Percentiles rank a stretch among this genome's conserved stretches.
These are phyloP conservation scores for Vicugna pacos DNA, from an alignment of 2,113 vertebrate species.

Conservation along the genomic window DNA sequence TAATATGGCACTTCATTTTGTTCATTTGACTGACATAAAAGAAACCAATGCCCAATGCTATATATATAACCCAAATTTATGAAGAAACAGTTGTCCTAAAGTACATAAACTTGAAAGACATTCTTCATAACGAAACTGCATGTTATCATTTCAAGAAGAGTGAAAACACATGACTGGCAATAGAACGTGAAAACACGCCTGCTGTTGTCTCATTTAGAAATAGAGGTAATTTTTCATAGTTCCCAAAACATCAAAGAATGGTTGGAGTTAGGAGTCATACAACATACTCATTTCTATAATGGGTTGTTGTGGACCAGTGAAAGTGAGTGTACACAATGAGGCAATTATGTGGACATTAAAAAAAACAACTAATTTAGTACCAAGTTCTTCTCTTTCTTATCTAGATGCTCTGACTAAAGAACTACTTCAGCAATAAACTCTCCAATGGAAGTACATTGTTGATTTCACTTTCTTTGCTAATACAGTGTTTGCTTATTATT, in stretches of 20 bases:
- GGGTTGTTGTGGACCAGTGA: not conserved
- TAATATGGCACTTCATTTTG: not conserved
- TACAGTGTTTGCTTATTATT: not conserved
- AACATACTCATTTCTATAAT: not conserved
- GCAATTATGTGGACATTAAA: not conserved
- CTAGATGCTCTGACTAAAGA: constrained; percentile 14
- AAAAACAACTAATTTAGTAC: constrained; percentile 15
- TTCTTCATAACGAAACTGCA: not conserved
- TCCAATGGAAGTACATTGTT: not conserved
- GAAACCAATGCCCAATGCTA: not conserved
- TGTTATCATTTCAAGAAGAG: constrained; percentile 37
- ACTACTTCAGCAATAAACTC: not conserved
- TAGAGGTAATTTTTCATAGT: not conserved
- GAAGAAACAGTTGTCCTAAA: constrained; percentile 28
- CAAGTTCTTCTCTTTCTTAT: not conserved
- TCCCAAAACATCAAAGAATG: constrained; percentile 25
- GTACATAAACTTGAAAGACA: constrained; percentile 37
- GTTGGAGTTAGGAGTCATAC: not conserved
- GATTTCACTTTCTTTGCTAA: constrained; percentile 20
- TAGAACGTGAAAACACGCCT: not conserved
- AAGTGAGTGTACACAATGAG: not conserved
- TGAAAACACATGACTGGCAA: not conserved
- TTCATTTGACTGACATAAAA: constrained; percentile 28
- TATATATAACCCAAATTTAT: not conserved
- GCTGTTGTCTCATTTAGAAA: not conserved